Base-by-base conservation (phyloP, 2,888 invertebrate genomes). In the Dimorphilus gyrociliatus region DNA sequence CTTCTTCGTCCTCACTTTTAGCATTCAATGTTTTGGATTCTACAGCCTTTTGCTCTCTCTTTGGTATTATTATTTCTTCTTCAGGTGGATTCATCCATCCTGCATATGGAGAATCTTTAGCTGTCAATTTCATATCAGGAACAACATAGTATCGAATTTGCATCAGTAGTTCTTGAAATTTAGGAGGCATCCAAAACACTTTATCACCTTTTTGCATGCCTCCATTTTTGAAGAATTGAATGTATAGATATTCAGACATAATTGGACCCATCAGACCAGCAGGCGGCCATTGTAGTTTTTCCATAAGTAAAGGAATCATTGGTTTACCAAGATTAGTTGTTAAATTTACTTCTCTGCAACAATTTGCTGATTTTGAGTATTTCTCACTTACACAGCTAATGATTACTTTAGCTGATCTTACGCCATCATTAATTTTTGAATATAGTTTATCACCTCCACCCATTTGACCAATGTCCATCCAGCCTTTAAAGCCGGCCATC, bases 381-480 rank as follows among this genome's bases (percentile, higher is more conserved):
- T 54, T 53, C 25, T 47, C 45, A 7, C 53, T 46, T n/a, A 54
- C 47, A 40, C 50, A 51, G 26, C 50, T 46, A 15, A 54, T 40
- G 14, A 53, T 41, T 12, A 56, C 43, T 38, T 53, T 55, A 6
- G 54, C 52, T 10, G 38, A 46, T 23, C 54, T 30, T 21, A 58
- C 50, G 4, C 58, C 58, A 10, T 37, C 32, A 39, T 58, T 56
- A 23, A 58, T 58, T 34, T 55, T 55, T 27, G 46, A 46, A 37
- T 50, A 56, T 23, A 56, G 41, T 34, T 56, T 57, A 38, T 57
- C 57, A 12, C 58, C 58, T 2, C 58, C 58, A 12, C 58, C 58
- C 57, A 58, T 58, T 39, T 58, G 55, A 19, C 58, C 58, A 25
- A 54, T 47, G 38, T 58, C 58, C 50, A 58, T 48, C 58, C 58